Conservation (phyloP, 2,888 invertebrate species). For the Deilephila porcellus region DNA sequence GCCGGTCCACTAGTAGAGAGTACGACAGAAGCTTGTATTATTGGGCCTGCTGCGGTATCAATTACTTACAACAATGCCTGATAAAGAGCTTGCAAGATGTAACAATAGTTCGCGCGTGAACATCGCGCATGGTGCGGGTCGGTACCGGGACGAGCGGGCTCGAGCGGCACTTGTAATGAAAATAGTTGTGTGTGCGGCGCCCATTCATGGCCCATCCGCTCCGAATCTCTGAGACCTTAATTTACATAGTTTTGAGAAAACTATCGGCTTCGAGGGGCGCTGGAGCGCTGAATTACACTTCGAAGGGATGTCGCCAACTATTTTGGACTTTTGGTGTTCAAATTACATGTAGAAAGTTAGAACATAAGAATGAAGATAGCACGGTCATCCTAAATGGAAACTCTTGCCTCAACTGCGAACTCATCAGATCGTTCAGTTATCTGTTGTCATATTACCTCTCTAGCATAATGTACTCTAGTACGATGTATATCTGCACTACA, state of each 20-base stretch:
- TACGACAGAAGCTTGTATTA: too few species aligned
- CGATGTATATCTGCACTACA: too few species aligned
- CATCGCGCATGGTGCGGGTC: neutral
- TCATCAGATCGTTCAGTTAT: too few species aligned
- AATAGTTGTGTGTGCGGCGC: conserved; percentile 6
- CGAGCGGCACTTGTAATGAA: neutral
- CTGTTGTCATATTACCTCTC: too few species aligned
- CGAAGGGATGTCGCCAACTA: conserved; percentile 3
- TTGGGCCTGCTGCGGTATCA: too few species aligned
- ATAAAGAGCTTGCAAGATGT: neutral
- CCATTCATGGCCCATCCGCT: neutral
- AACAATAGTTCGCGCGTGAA: neutral
- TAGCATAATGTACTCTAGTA: too few species aligned
- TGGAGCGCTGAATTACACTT: neutral
- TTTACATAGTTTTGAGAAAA: conserved; percentile 11
- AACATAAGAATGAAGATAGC: too few species aligned
- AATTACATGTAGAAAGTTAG: neutral
- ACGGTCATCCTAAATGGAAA: neutral
- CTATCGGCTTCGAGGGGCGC: neutral
- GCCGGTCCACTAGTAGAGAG: too few species aligned
- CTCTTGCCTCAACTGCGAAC: too few species aligned
- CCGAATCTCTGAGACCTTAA: conserved; percentile 20
- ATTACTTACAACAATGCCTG: too few species aligned
- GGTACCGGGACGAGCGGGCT: neutral
- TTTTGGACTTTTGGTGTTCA: neutral